Percentiles rank a stretch among this genome's conserved stretches.
These are phyloP conservation scores for Huso huso DNA, from an alignment of 2,797 vertebrate genomes.

Conservation along the genomic window DNA sequence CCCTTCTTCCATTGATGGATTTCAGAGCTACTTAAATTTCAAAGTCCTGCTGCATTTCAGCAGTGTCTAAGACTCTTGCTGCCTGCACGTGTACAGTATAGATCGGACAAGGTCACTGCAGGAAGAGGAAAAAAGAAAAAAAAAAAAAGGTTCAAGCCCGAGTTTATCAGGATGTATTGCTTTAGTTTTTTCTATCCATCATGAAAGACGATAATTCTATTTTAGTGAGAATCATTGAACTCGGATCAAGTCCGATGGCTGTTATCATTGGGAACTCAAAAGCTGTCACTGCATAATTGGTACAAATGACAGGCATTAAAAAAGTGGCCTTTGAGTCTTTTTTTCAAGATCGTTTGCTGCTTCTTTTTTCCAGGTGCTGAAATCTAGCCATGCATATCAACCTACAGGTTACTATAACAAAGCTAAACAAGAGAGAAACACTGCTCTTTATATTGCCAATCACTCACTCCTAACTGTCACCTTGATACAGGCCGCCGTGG, in stretches of 20 bases:
- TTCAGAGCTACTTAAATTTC: slow-evolving; percentile 64
- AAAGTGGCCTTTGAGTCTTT: slow-evolving; percentile 38
- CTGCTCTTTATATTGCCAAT: too few species aligned
- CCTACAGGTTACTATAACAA: too few species aligned
- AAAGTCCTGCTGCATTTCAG: slow-evolving; percentile 53
- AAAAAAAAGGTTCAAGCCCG: slow-evolving; percentile 34
- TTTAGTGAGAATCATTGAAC: slow-evolving; percentile 75
- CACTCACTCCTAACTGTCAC: too few species aligned
- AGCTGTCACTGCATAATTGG: slow-evolving; percentile 67
- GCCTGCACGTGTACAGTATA: slow-evolving; percentile 46
- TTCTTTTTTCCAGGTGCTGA: slow-evolving; percentile 49
- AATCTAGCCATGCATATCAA: background rate
- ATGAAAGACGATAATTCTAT: slow-evolving; percentile 69
- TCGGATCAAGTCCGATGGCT: slow-evolving; percentile 74
- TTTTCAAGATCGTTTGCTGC: slow-evolving; percentile 39
- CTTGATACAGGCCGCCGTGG: too few species aligned
- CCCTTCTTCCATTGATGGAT: slow-evolving; percentile 58
- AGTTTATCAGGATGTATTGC: slow-evolving; percentile 77
- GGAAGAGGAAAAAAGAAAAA: slow-evolving; percentile 33
- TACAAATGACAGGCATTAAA: slow-evolving; percentile 60
- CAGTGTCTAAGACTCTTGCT: slow-evolving; percentile 49
- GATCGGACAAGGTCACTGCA: slow-evolving; percentile 70
- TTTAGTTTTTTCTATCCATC: slow-evolving; percentile 76
- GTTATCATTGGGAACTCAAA: slow-evolving; percentile 72
- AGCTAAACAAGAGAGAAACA: too few species aligned